A percentile compares a stretch with the other conserved stretches of the same genome.
Conservation (phyloP, 2,888 invertebrate genomes). For the Ornithoptera alexandrae region DNA sequence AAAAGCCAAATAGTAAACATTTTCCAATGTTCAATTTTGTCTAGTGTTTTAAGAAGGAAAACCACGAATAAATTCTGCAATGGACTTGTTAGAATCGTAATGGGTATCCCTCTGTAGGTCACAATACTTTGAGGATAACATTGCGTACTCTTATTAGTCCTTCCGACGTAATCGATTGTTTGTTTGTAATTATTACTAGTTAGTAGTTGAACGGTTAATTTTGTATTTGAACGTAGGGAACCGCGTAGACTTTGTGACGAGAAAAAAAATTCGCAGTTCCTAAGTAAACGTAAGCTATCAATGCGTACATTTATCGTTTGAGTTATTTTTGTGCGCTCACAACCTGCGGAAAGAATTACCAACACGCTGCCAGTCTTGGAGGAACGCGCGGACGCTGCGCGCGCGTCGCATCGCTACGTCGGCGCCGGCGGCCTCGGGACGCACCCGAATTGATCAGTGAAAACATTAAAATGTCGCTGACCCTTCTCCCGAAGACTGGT, state of each 20-base stretch:
- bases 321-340: constrained; percentile 39
- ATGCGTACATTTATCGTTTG: constrained; percentile 24
- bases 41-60: not conserved
- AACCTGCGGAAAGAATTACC: constrained; percentile 34
- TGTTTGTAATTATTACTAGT: too few relatives aligned
- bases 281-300: constrained; percentile 22
- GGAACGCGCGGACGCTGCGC: constrained; percentile 47
- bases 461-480: constrained; percentile 53
- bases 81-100: not conserved
- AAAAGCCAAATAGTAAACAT: too few relatives aligned
- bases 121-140: constrained; percentile 17
- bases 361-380: constrained; percentile 40
- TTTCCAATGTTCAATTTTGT: not conserved
- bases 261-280: constrained; percentile 18
- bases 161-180: constrained; percentile 4
- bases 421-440: constrained; percentile 34
- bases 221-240: constrained; percentile 18
- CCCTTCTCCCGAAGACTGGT: constrained; percentile 41
- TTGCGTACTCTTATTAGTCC: constrained; percentile 10
- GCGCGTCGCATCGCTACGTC: constrained; percentile 39
- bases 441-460: constrained; percentile 32
- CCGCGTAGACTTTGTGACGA: constrained; percentile 9
- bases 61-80: constrained; percentile 2
- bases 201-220: constrained; percentile 23
- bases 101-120: not conserved